Evolutionary conservation across 2,797 vertebrate genomes (phyloP).

Genomic region (Paedocypris micromegethes): DNA sequence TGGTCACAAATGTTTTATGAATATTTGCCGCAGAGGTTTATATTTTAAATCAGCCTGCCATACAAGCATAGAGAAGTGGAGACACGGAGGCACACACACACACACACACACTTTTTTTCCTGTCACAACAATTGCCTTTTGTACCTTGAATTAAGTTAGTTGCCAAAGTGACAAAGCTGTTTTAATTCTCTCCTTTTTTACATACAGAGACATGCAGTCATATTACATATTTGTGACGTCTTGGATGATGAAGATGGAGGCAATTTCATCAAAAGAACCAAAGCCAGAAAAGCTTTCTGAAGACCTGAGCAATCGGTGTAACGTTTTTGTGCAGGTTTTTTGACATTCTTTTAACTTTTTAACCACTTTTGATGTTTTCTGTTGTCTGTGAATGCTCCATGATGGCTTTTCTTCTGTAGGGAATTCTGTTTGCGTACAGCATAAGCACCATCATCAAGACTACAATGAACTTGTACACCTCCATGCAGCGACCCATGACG

Average conservation of each 20-base stretch:
- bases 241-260: slow-evolving; percentile 99
- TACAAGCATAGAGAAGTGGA: no score
- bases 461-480: slow-evolving; percentile 98
- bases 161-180: background rate
- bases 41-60: no score
- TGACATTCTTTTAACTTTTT: background rate
- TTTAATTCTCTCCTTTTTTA: background rate
- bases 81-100: no score
- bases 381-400: background rate
- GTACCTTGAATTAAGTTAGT: no score
- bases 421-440: slow-evolving; percentile 93
- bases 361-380: no score
- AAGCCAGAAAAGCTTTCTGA: slow-evolving; percentile 82
- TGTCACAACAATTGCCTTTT: no score
- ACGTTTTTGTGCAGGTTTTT: slow-evolving; percentile 90
- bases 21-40: no score
- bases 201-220: slow-evolving; percentile 88
- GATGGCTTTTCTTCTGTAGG: slow-evolving; percentile 64
- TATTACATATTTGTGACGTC: slow-evolving; percentile 97
- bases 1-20: no score
- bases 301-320: slow-evolving; percentile 89
- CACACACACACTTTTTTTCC: no score
- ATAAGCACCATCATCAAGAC: slow-evolving; percentile 94
- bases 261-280: slow-evolving; percentile 87
- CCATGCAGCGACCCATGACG: slow-evolving; percentile 97